Evolutionary conservation across 2,113 vertebrate genomes (phyloP), one percentile per base, ranked within the genome.

Genomic region (Brevimyrus niger): DNA sequence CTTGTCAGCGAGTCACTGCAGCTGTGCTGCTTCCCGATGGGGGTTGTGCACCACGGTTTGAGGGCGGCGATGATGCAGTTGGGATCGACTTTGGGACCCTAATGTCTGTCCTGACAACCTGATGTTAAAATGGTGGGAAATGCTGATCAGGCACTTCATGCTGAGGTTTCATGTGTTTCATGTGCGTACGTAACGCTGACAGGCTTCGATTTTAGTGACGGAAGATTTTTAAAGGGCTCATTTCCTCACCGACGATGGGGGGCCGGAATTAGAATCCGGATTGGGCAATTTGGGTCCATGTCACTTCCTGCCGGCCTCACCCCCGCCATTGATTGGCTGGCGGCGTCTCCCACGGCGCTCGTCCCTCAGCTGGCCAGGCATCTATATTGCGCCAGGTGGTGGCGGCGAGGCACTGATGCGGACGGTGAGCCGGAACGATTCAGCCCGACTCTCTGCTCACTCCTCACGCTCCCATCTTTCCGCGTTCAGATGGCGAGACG

Each of bases 391-490:
- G 0, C 13, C 73, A 7, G 13, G 17, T 38, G 73, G 55, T n/a
- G 21, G 55, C 9, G 23, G 19, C 2, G 6, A 58, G 19, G 55
- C 35, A 19, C 13, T 92, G 91, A 92, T 21, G 51, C 89, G 73
- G 58, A 88, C 88, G 89, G 91, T 84, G 80, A 47, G 10, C 6
- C 42, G 19, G 19, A 84, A 23, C 21, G 42, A 46, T 47, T 9
- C 15, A 11, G 38, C 38, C 4, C 19, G 44, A n/a, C 21, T 6
- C n/a, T 10, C 4, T 21, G 23, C 55, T 8, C 17, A 4, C 15
- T 11, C 47, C 47, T 27, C n/a, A 48, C 15, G 13, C 27, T 50
- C n/a, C 27, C 15, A 6, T 27, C n/a, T 53, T 53, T 83, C 35
- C 13, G 17, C 53, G 51, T 89, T 50, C n/a, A 13, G 55, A 69